A percentile compares a stretch with the other conserved stretches of the same genome.
These are phyloP conservation scores for Phenganax stokvisi DNA, from an alignment of 92 coral and sea anemone species.

Conservation along the genomic window DNA sequence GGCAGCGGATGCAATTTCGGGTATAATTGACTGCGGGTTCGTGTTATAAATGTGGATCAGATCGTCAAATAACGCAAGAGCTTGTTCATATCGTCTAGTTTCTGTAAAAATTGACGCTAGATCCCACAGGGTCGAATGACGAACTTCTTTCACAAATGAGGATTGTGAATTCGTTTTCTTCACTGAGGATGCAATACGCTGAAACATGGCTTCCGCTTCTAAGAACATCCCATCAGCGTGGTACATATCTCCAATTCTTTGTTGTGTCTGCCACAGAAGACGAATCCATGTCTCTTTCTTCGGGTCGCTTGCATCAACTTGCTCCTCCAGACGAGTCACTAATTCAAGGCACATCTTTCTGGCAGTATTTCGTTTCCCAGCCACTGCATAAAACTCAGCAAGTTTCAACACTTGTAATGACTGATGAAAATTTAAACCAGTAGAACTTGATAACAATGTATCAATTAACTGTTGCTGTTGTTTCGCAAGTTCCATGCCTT, in stretches of 20 bases:
- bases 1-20: neutral
- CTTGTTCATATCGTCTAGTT: conserved; percentile 11
- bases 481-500: conserved; percentile 30
- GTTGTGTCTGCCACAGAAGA: conserved; percentile 15
- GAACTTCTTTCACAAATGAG: conserved; percentile 5
- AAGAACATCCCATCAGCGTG: conserved; percentile 18
- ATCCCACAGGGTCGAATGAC: neutral
- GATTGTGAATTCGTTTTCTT: conserved; percentile 21
- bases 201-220: conserved; percentile 31
- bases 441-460: conserved; percentile 12
- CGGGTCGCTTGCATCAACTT: conserved; percentile 26
- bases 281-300: neutral
- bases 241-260: conserved; percentile 11
- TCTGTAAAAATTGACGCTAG: conserved; percentile 10
- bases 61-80: conserved; percentile 3
- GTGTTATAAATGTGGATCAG: conserved; percentile 12
- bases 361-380: conserved; percentile 22
- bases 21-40: neutral
- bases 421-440: neutral
- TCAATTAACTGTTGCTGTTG: conserved; percentile 1
- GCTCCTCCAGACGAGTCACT: conserved; percentile 10
- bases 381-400: conserved; percentile 18
- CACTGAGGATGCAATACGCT: conserved; percentile 21
- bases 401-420: conserved; percentile 14
- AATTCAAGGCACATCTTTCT: conserved; percentile 23